Base-by-base conservation (phyloP, 1,140 invertebrate genomes). In the Drosophila tsacasi region DNA sequence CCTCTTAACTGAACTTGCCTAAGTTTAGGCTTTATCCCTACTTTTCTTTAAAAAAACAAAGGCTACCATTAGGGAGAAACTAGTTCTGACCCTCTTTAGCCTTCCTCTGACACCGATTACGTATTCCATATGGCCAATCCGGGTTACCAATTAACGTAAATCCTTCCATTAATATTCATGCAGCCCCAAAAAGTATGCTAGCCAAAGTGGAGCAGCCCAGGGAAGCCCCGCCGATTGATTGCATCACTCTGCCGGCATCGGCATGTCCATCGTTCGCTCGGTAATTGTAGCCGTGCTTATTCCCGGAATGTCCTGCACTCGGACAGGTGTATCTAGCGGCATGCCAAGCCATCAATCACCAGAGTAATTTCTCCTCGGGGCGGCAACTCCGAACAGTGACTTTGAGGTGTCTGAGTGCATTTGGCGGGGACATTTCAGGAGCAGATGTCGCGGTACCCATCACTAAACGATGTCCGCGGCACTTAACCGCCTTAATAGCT, bases 401-500 rank as follows among this genome's bases (percentile, higher is more conserved):
- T 47, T 39, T 42, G 64, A 71, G 67, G 67, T 71, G 67, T 71
- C 50, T 21, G 25, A 49, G 39, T 74, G 71, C 71, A 74, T 62
- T 72, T 30, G 37, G 21, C 39, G 35, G 23, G 42, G 32, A 63
- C 58, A 57, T 39, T 32, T 35, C 17, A 37, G 55, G 32, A 67
- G 49, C 76, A 78, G 76, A 78, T 77, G 75, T 60, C 39, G 23
- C 25, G 25, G 25, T 54, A 19, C 50, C 49, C 75, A 55, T 39
- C 37, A 21, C 15, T 9, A 32, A 57, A 15, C 32, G 13, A 21
- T 58, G 50, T 27, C 25, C 32, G 54, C 54, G 74, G 63, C 40
- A 55, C 75, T 69, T 61, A 78, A 49, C 57, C 35, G 57, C 64
- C 55, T 75, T 84, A 84, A 84, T 77, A 49, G 67, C 76, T 35